Evolutionary conservation across 2,113 vertebrate genomes (phyloP).

Genomic region (Himantopus leucocephalus): DNA sequence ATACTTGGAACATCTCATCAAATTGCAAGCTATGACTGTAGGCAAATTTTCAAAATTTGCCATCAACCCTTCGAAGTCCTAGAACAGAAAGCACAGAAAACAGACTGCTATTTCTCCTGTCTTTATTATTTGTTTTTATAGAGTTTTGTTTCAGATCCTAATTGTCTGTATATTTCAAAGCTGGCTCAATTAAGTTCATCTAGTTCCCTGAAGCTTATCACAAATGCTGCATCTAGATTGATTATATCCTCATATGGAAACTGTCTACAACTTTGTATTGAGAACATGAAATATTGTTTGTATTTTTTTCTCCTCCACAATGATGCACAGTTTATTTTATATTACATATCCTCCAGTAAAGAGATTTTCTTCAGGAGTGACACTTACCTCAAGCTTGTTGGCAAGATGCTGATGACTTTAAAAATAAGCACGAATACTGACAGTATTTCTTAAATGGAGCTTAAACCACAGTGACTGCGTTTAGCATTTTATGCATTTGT

Average conservation of each 20-base stretch:
- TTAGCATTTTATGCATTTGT: not conserved
- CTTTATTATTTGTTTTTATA: not conserved
- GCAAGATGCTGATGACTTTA: not conserved
- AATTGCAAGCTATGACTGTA: not conserved
- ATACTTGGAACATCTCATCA: not conserved
- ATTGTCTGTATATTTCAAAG: not conserved
- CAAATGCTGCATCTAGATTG: not conserved
- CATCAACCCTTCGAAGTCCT: not conserved
- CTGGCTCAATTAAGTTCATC: not conserved
- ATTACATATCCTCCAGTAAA: not conserved
- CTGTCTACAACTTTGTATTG: not conserved
- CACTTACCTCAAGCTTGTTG: not conserved
- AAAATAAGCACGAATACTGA: not conserved
- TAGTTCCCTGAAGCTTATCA: not conserved
- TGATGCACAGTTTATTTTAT: not conserved
- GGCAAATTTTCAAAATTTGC: not conserved
- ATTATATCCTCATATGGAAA: not conserved
- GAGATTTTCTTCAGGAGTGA: not conserved
- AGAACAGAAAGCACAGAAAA: slow-evolving; percentile 1
- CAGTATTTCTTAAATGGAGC: not conserved
- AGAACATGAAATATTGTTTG: not conserved
- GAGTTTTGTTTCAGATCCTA: not conserved
- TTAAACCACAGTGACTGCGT: not conserved
- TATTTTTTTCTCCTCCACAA: not conserved
- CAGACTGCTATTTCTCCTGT: not conserved